phyloP scores from a whole-genome alignment of 1,140 invertebrate species.

The Contarinia nasturtii region DNA sequence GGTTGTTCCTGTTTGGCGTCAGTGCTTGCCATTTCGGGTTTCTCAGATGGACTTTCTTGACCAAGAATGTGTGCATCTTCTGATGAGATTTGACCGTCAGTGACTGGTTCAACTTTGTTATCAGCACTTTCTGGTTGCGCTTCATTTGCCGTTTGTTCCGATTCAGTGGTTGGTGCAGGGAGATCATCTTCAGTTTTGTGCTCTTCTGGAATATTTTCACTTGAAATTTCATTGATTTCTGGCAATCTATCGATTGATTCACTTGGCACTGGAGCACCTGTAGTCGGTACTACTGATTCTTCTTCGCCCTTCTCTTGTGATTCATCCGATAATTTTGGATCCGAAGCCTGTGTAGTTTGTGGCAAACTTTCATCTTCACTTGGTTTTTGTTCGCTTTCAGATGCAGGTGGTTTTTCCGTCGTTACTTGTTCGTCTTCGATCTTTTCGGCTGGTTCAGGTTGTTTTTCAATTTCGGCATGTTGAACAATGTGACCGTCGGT shows the following conservation, averaged over 20 bases:
- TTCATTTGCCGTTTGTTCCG: neutral
- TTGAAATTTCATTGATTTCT: neutral
- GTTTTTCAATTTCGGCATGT: too few species aligned
- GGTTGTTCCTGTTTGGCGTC: neutral
- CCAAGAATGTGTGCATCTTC: too few species aligned
- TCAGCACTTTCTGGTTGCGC: neutral
- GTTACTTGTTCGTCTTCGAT: neutral
- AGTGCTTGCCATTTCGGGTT: too few species aligned
- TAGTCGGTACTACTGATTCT: neutral
- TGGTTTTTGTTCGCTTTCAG: neutral
- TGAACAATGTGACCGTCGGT: too few species aligned
- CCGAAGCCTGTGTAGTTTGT: neutral
- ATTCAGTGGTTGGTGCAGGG: neutral
- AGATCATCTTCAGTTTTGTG: neutral
- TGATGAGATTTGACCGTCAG: slow-evolving; percentile 1
- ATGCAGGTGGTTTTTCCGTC: neutral
- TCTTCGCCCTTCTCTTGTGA: neutral
- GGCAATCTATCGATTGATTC: slow-evolving; percentile 1
- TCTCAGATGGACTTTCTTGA: neutral
- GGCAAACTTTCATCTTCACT: neutral
- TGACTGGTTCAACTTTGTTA: neutral
- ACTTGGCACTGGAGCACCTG: neutral
- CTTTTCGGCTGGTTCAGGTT: neutral
- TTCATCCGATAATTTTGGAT: neutral
- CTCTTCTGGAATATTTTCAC: neutral